These are phyloP conservation scores for Conops quadrifasciatus DNA, from an alignment of 2,888 invertebrate genomes.

Conservation along the genomic window DNA sequence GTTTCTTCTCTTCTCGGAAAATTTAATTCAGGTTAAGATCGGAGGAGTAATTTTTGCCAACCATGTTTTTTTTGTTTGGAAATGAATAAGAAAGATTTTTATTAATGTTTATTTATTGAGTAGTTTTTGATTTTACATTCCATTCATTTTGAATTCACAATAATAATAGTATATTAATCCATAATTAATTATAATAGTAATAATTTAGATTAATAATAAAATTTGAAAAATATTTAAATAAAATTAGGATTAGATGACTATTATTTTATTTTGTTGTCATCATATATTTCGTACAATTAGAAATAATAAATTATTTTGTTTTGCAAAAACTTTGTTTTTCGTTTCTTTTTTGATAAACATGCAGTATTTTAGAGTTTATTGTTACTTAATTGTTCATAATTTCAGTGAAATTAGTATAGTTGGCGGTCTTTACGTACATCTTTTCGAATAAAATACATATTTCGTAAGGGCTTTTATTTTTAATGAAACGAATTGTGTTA, in stretches of 20 bases:
- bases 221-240: neutral
- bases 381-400: slow-evolving; percentile 28
- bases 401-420: slow-evolving; percentile 21
- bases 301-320: neutral
- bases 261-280: slow-evolving; percentile 20
- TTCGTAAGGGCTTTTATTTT: neutral
- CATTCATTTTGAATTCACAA: slow-evolving; percentile 38
- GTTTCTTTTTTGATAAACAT: neutral
- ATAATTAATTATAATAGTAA: slow-evolving; percentile 11
- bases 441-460: neutral
- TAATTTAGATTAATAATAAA: slow-evolving; percentile 26
- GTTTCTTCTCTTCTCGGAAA: too few relatives aligned
- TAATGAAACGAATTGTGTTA: neutral
- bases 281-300: slow-evolving; percentile 9
- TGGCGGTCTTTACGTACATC: slow-evolving; percentile 28
- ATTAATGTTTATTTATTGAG: slow-evolving; percentile 39
- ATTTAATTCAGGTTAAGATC: too few relatives aligned
- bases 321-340: neutral
- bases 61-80: too few relatives aligned
- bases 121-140: slow-evolving; percentile 45
- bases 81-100: too few relatives aligned
- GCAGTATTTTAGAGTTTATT: neutral
- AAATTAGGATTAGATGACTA: neutral
- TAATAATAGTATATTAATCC: slow-evolving; percentile 1
- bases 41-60: too few relatives aligned